Percentiles rank a stretch among this genome's conserved stretches.
These are phyloP conservation scores for Hemithea aestivaria DNA, from an alignment of 2,888 invertebrate genomes.

Conservation along the genomic window DNA sequence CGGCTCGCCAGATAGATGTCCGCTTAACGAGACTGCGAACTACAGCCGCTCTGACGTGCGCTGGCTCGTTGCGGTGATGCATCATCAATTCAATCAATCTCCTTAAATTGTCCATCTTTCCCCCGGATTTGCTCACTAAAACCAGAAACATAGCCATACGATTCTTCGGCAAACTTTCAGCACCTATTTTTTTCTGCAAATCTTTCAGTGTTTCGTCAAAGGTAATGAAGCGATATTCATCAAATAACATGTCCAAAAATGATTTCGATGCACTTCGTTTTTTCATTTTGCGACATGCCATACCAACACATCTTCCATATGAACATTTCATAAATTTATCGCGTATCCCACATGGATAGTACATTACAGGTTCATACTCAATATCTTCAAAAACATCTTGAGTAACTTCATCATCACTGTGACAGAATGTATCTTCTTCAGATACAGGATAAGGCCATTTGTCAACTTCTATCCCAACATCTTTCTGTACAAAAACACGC, in stretches of 20 bases:
- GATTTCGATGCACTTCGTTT: conserved; percentile 26
- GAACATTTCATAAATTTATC: not conserved
- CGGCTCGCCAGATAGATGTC: conserved; percentile 45
- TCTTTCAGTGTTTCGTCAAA: conserved; percentile 46
- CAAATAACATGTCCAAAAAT: conserved; percentile 43
- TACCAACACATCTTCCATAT: not conserved
- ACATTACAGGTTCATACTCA: not conserved
- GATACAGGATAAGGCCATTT: conserved; percentile 42
- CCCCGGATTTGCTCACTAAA: conserved; percentile 55
- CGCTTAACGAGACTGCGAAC: conserved; percentile 54
- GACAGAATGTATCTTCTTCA: not conserved
- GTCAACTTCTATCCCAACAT: conserved; percentile 31
- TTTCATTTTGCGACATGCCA: not conserved
- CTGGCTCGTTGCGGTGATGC: conserved; percentile 47
- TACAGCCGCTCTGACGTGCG: conserved; percentile 46
- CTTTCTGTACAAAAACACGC: conserved; percentile 44
- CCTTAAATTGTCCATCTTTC: conserved; percentile 35
- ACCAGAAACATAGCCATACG: conserved; percentile 54
- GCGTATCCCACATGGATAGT: no score
- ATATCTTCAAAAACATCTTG: no score
- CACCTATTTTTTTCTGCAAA: conserved; percentile 35
- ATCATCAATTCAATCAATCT: conserved; percentile 38
- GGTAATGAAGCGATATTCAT: conserved; percentile 46
- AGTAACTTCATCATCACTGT: not conserved
- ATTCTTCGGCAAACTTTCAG: conserved; percentile 39